Evolutionary conservation across 1,140 invertebrate genomes (phyloP).

Genomic region (Phenacoccus solenopsis): DNA sequence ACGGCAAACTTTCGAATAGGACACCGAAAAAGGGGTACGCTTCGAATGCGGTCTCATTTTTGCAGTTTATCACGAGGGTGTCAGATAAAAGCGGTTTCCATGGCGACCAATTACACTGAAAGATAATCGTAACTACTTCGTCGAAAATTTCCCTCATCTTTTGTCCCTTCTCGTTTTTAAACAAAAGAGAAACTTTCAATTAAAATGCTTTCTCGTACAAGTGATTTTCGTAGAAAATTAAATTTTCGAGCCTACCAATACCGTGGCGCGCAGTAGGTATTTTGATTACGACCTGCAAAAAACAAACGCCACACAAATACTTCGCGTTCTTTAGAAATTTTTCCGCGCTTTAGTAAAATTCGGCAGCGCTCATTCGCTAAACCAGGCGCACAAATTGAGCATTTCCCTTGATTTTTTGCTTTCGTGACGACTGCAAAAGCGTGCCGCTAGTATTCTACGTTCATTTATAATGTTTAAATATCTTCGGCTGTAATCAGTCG

Average conservation of each 20-base stretch:
- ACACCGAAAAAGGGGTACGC: not conserved
- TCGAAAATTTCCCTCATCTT: conserved; percentile 5
- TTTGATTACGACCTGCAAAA: too few species aligned
- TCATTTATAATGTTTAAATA: too few species aligned
- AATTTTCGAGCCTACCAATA: conserved; percentile 9
- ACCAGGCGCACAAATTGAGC: too few species aligned
- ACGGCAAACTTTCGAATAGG: not conserved
- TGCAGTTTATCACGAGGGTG: conserved; percentile 15
- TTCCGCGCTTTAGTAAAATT: too few species aligned
- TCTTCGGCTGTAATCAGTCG: too few species aligned
- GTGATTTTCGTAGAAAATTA: conserved; percentile 6
- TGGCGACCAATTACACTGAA: conserved; percentile 7
- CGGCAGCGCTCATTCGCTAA: too few species aligned
- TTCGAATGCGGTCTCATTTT: conserved; percentile 9
- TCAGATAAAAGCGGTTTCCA: conserved; percentile 10
- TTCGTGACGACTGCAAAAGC: too few species aligned
- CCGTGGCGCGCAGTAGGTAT: too few species aligned
- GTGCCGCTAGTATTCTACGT: too few species aligned
- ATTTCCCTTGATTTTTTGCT: too few species aligned
- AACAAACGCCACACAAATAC: too few species aligned
- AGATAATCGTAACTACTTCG: conserved; percentile 13
- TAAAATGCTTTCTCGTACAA: conserved; percentile 8
- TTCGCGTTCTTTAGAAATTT: too few species aligned
- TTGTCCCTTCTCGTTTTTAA: not conserved
- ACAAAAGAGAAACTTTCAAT: conserved; percentile 15